Evolutionary conservation across 2,797 vertebrate species (phyloP), one percentile per base, ranked within the genome.

Genomic region (Etheostoma perlongum): DNA sequence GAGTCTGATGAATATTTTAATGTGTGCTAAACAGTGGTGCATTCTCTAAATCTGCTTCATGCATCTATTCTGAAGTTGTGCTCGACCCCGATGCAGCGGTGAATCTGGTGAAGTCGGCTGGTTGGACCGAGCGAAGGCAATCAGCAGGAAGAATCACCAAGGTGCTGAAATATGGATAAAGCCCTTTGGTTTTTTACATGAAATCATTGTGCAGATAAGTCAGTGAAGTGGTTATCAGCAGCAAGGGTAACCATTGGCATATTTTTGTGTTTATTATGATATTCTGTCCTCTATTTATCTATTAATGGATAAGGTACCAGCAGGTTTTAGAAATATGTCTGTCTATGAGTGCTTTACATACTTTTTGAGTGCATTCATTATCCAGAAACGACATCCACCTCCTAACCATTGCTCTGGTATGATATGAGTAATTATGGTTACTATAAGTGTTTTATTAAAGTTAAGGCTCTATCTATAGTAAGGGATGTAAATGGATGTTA

Each of bases 1-100:
- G 74, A 75, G 52, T 42, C 11, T 33, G 73, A 78, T 84, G 5
- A 89, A 85, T 89, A 79, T 57, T 84, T 90, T 0, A 86, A 5
- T 1, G 36, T 85, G 59, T 0, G 33, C 71, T 63, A 5, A 25
- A 72, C 27, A 27, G 58, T 16, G 69, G 33, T 1, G 27, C 63
- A 44, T 46, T 61, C 48, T 73, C 53, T 13, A 47, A 19, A 46
- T 70, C 61, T 49, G 57, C 1, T 0, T 1, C 36, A 40, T 11
- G 8, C 21, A 13, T 49, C 46, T 65, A 12, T 68, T 72, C 72
- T 60, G 14, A 55, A 64, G 60, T 65, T 1, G 42, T 51, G 27
- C 44, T 33, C 51, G 30, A 5, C 36, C 33, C 65, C 7, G n/a
- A 67, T 14, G 55, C 51, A n/a, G 2, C 0, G 18, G 7, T 33